Evolutionary conservation across 2,888 invertebrate species (phyloP), one percentile per base, ranked within the genome.

Genomic region (Hirtodrosophila cameraria): DNA sequence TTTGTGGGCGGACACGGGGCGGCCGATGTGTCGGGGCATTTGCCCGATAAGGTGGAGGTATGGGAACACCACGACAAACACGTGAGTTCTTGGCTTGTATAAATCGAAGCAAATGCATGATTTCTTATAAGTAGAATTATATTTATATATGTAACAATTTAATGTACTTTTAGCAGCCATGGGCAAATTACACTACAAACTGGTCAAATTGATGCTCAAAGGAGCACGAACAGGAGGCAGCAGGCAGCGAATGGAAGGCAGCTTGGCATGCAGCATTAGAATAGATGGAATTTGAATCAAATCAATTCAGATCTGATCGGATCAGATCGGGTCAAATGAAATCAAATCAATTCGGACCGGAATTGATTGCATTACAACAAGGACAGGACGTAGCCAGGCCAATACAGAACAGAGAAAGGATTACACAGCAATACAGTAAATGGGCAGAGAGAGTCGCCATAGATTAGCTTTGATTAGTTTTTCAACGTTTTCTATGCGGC

Each of bases 1-100:
- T 89, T 86, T 66, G 85, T 88, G 60, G 87, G 88, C 5, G 87
- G 61, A 4, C 85, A 75, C n/a, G 65, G 84, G 33, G 74, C 86
- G n/a, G 82, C 83, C 28, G 88, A 89, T 45, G 86, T 88, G 64
- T 49, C 81, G 11, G 88, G 86, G 25, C 88, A 86, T 49, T 84
- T 90, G 82, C 87, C 89, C 20, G 90, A 90, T 15, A 90, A 90
- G 73, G 86, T 89, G 54, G 91, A 91, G 71, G 78, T 83, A 57
- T 91, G 91, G 91, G 91, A 91, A 75, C 91, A 90, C 75, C 90
- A 90, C 65, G 91, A 91, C 49, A 91, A 91, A 59, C 90, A 90
- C 75, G 91, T 91, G 78, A 88, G 89, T 84, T n/a, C n/a, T n/a
- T 20, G 8, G 2, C 5, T 18, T 11, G 2, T 3, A 9, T 3